Percentiles rank a stretch among this genome's conserved stretches.
Conservation (phyloP, 2,888 invertebrate species). For the Catonia carolina region DNA sequence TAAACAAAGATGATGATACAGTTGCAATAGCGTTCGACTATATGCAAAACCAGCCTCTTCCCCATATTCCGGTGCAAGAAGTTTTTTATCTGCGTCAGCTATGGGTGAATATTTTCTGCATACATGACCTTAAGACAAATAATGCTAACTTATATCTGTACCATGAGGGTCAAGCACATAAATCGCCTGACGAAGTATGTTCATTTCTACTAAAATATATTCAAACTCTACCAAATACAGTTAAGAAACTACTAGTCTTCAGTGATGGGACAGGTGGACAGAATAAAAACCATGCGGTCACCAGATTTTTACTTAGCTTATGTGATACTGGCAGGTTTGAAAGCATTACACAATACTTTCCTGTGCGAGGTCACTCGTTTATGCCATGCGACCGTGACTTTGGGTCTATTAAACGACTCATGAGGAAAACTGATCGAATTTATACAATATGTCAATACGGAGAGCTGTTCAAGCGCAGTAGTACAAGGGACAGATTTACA, state of each 20-base stretch:
- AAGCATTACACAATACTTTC: constrained; percentile 3
- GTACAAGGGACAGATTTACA: background rate
- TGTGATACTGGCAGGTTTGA: constrained; percentile 4
- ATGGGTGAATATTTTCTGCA: background rate
- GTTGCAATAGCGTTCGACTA: background rate
- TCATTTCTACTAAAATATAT: background rate
- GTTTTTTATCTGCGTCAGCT: background rate
- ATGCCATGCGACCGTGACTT: constrained; percentile 11
- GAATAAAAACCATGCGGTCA: constrained; percentile 2
- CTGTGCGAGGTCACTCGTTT: constrained; percentile 9
- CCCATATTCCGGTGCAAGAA: background rate
- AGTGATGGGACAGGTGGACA: constrained; percentile 7
- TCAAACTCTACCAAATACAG: background rate
- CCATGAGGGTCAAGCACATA: background rate
- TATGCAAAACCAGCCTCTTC: background rate
- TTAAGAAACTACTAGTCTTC: background rate
- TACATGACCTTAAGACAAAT: background rate
- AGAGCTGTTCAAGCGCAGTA: background rate
- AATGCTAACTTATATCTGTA: background rate
- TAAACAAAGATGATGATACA: background rate
- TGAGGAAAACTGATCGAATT: background rate
- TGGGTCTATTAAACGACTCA: background rate
- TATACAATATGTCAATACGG: constrained; percentile 2
- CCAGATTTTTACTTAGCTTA: background rate
- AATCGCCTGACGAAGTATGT: background rate